Base-by-base conservation (phyloP, 1,140 invertebrate species). In the Tetranychus cinnabarinus region DNA sequence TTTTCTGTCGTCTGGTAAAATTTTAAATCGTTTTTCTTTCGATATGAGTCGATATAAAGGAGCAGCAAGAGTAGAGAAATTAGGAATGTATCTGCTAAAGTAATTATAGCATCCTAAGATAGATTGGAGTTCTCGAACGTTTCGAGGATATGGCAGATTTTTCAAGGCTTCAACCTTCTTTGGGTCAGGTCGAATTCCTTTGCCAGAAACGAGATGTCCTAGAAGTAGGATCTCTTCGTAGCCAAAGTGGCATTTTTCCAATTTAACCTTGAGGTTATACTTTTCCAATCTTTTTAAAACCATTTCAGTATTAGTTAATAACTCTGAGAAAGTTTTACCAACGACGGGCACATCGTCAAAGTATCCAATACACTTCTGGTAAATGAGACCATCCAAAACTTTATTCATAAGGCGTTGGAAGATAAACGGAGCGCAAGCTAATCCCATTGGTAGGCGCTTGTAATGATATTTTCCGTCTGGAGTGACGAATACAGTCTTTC, bases 291-390 rank as follows among this genome's bases (percentile, higher is more conserved):
- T 42, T 12, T 52, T 13, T 1, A 65, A 61, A 31, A 66, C 64
- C n/a, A 42, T 48, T 31, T 63, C 33, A 7, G 65, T 7, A 39
- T 46, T 5, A 6, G 7, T 33, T 3, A 57, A 15, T 31, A 62
- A 58, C 6, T 61, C 56, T 39, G 7, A 6, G 4, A 62, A 61
- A 7, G 4, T 62, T 46, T 42, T 60, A 3, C 65, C 67, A 37
- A 69, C 68, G 15, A 77, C 64, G 1, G 77, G 63, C 2, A 77
- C 68, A 60, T 79, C 77, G 65, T 78, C 76, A 0, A 78, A 42
- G 59, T 77, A 77, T 15, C 36, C 57, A 42, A 59, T 10, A 15
- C 12, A 15, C 7, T 10, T 15, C 12, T 15, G 3, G 15, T 46
- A 13, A 7, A 7, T 4, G 36, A 23, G n/a, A 7, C 36, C 34